Base-by-base conservation (phyloP, 2,797 vertebrate genomes). In the Myiotriccus ornatus region DNA sequence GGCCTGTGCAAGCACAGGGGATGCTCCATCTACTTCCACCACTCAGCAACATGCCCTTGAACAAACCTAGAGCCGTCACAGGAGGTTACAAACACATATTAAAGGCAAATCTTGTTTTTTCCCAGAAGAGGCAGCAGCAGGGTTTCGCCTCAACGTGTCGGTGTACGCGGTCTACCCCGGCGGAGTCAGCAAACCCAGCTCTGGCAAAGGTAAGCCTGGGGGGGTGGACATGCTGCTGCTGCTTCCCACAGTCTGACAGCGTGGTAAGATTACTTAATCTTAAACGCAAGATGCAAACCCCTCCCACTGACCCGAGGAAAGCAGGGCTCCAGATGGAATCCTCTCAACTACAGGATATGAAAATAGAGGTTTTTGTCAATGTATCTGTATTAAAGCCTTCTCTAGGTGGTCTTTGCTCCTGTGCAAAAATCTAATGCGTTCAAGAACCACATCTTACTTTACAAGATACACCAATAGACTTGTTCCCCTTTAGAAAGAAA, bases 131-230 rank as follows among this genome's bases (percentile, higher is more conserved):
- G n/a, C 82, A 6, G 65, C 9, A 10, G 35, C 62, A 5, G 92
- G 64, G 44, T 50, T 53, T 1, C 18, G 0, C 6, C 95, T 97
- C 77, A 97, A 95, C 0, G 75, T 98, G 74, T 98, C 94, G 1
- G 84, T 99, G 20, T 98, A 97, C 4, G 97, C 97, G 28, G 98
- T 98, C 74, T 98, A 98, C 75, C 95, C 91, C 20, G 80, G 94
- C 1, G 98, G 98, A 15, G 89, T 97, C 87, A 98, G 98, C 81
- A 8, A 37, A 0, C 96, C 98, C 67, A 91, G 97, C 12, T 97
- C 97, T 9, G 3, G 44, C 57, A 96, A 96, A 70, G 97, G 98
- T 99, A 96, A 98, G 97, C 96, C 62, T 4, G 5, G 10, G 1
- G 1, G 0, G 11, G 12, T 8, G 32, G 39, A 24, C 5, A 43